Evolutionary conservation across 1,140 invertebrate genomes (phyloP).

Genomic region (Popillia japonica): DNA sequence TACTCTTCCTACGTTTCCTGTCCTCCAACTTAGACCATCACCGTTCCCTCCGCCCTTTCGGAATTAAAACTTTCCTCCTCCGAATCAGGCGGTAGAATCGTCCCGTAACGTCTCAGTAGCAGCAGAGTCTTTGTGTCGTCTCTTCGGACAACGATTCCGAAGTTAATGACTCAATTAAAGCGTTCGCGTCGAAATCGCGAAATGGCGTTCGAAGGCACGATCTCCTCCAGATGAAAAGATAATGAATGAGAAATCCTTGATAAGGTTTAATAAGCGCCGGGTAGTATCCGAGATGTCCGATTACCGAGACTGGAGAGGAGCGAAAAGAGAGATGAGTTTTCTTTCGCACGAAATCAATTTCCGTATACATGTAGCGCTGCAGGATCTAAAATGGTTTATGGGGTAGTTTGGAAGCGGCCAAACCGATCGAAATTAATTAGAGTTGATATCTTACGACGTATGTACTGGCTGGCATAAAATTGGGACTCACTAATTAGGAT

Average conservation of each 20-base stretch:
- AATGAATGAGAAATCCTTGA: constrained; percentile 32
- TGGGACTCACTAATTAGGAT: too few species aligned
- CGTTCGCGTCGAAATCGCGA: constrained; percentile 7
- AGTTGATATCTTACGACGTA: background rate
- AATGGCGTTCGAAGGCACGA: constrained; percentile 7
- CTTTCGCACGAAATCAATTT: background rate
- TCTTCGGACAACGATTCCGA: constrained; percentile 29
- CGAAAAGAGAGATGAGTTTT: background rate
- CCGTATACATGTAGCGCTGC: background rate
- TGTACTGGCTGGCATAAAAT: too few species aligned
- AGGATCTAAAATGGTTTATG: background rate
- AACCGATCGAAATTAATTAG: background rate
- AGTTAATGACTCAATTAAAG: constrained; percentile 31
- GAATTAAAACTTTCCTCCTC: constrained; percentile 7
- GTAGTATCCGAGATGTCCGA: background rate
- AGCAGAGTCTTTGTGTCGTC: constrained; percentile 11
- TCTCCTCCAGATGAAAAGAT: constrained; percentile 23
- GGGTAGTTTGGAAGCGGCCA: background rate
- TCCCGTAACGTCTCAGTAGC: background rate
- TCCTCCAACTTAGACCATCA: background rate
- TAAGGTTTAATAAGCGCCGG: constrained; percentile 25
- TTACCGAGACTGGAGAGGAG: background rate
- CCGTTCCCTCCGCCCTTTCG: background rate
- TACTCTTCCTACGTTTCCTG: background rate
- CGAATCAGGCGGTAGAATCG: background rate